Evolutionary conservation across 64 coral and sea anemone genomes (phyloP).

Genomic region (Pocillopora verrucosa): DNA sequence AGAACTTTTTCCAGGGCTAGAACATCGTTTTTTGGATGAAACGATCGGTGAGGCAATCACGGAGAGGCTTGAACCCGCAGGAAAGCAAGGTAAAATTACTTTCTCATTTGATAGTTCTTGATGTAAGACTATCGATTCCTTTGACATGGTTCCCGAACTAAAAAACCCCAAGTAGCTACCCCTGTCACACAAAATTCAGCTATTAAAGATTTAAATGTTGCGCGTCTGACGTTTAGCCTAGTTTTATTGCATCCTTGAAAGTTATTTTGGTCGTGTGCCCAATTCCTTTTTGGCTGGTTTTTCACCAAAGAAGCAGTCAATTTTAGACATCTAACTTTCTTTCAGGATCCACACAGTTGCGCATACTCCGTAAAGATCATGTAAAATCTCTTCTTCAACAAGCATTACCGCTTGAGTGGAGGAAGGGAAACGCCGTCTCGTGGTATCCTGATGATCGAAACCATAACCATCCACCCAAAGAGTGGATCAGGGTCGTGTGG

Average conservation of each 20-base stretch:
- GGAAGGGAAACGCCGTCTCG: background rate
- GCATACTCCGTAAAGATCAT: background rate
- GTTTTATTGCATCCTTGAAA: too few relatives aligned
- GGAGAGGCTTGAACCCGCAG: constrained; percentile 8
- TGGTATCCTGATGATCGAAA: constrained; percentile 33
- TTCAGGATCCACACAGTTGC: constrained; percentile 32
- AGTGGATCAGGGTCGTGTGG: constrained; percentile 69
- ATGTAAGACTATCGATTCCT: too few relatives aligned
- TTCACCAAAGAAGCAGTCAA: background rate
- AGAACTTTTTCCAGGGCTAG: constrained; percentile 57
- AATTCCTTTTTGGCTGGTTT: background rate
- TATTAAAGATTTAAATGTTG: too few relatives aligned
- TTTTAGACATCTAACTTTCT: background rate
- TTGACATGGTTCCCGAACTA: too few relatives aligned
- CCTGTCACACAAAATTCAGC: too few relatives aligned
- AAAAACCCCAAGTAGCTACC: too few relatives aligned
- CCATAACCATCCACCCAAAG: constrained; percentile 21
- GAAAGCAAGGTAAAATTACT: constrained; percentile 7
- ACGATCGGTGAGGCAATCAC: background rate
- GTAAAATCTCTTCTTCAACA: background rate
- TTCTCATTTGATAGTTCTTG: too few relatives aligned
- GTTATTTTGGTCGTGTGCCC: too few relatives aligned
- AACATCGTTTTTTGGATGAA: constrained; percentile 45
- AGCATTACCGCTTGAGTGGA: constrained; percentile 36
- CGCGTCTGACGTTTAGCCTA: too few relatives aligned